Evolutionary conservation across 2,888 invertebrate genomes (phyloP).

Genomic region (Perizoma flavofasciatum): DNA sequence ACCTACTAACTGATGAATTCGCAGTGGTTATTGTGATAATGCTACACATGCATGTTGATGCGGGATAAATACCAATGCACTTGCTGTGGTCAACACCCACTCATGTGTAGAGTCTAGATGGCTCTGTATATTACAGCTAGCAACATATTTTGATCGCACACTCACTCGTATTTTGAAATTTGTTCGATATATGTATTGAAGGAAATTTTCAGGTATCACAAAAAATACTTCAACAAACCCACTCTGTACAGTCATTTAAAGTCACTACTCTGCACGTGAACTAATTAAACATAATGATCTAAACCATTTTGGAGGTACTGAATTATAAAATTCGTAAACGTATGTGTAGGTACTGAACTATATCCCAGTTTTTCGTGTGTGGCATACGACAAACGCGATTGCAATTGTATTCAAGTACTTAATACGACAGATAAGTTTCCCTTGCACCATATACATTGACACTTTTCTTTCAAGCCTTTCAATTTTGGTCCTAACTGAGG

Average conservation of each 20-base stretch:
- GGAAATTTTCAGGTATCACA: too few relatives aligned
- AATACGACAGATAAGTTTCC: conserved; percentile 27
- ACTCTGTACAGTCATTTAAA: too few relatives aligned
- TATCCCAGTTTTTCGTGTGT: conserved; percentile 43
- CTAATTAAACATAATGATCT: too few relatives aligned
- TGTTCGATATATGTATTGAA: too few relatives aligned
- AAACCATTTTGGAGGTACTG: background rate
- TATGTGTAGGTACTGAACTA: conserved; percentile 35
- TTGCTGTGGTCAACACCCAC: conserved; percentile 52
- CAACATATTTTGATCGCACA: background rate
- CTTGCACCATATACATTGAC: conserved; percentile 29
- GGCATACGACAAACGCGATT: conserved; percentile 55
- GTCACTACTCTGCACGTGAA: too few relatives aligned
- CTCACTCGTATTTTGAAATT: background rate
- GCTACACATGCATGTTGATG: conserved; percentile 76
- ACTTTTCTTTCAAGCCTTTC: background rate
- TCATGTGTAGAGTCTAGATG: conserved; percentile 3
- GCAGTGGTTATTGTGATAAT: conserved; percentile 30
- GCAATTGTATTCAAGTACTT: conserved; percentile 34
- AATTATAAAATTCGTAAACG: conserved; percentile 20
- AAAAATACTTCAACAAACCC: too few relatives aligned
- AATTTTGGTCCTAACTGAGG: conserved; percentile 6
- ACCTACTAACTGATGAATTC: conserved; percentile 2
- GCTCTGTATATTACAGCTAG: too few relatives aligned
- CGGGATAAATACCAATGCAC: conserved; percentile 74